These are phyloP conservation scores for Agrochola macilenta DNA, from an alignment of 2,888 invertebrate species.

Conservation along the genomic window DNA sequence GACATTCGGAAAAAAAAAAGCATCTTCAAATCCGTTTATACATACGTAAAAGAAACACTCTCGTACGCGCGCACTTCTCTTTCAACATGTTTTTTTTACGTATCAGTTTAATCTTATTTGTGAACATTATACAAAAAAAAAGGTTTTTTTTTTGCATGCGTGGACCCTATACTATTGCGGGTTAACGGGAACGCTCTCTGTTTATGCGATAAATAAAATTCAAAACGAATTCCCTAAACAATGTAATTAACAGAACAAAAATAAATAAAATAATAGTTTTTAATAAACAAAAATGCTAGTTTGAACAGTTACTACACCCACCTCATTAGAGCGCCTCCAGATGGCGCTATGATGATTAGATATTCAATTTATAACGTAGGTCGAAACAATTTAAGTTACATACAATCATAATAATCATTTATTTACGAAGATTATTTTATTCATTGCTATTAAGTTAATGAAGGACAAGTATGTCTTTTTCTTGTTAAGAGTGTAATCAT, in stretches of 20 bases:
- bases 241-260: constrained; percentile 20
- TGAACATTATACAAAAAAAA: too few species aligned
- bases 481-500: neutral
- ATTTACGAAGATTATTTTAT: constrained; percentile 23
- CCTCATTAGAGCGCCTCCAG: constrained; percentile 41
- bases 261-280: constrained; percentile 25
- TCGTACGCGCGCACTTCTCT: too few species aligned
- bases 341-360: constrained; percentile 54
- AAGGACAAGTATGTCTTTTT: neutral
- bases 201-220: neutral
- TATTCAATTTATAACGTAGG: constrained; percentile 33
- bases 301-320: constrained; percentile 38
- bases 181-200: too few species aligned
- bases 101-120: too few species aligned
- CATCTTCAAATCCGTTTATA: too few species aligned
- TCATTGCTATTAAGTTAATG: constrained; percentile 7
- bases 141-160: too few species aligned
- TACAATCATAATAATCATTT: constrained; percentile 18
- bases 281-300: constrained; percentile 34
- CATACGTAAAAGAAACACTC: too few species aligned
- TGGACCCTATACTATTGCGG: too few species aligned
- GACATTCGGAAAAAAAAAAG: too few species aligned
- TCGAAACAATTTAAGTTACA: constrained; percentile 18
- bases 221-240: constrained; percentile 14
- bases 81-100: too few species aligned